Percentiles rank a stretch among this genome's conserved stretches.
Evolutionary conservation across 2,113 vertebrate species (phyloP).

Genomic region (Dasyprocta punctata): DNA sequence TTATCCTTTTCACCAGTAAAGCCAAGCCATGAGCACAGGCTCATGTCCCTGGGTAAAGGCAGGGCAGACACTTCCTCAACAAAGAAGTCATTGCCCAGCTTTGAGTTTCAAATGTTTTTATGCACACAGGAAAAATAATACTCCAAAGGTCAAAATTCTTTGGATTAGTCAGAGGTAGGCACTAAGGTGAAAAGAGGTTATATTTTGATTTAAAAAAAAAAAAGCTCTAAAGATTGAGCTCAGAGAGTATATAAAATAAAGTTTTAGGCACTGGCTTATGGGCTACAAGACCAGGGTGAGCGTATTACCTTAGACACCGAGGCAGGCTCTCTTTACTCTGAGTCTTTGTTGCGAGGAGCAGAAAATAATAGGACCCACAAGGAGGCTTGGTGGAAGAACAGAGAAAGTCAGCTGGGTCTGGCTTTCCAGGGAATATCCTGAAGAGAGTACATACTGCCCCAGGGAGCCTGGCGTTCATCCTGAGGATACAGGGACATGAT

Average conservation of each 20-base stretch:
- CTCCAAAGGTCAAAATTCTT: slow-evolving; percentile 43
- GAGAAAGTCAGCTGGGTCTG: slow-evolving; percentile 22
- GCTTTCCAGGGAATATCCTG: slow-evolving; percentile 55
- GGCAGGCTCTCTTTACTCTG: background rate
- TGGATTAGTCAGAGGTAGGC: slow-evolving; percentile 11
- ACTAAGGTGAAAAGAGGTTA: background rate
- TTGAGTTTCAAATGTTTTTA: slow-evolving; percentile 59
- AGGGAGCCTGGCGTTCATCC: background rate
- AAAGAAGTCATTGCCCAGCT: slow-evolving; percentile 33
- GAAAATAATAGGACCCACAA: slow-evolving; percentile 36
- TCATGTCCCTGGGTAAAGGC: background rate
- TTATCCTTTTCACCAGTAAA: slow-evolving; percentile 25
- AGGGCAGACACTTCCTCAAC: background rate
- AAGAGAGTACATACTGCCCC: slow-evolving; percentile 22
- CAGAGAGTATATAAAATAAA: slow-evolving; percentile 14
- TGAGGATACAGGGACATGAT: background rate
- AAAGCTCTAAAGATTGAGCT: background rate
- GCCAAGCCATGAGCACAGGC: background rate
- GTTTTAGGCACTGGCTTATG: background rate
- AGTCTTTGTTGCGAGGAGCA: background rate
- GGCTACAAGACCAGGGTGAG: background rate
- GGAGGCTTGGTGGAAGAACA: slow-evolving; percentile 43
- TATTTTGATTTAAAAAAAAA: background rate
- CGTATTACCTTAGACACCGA: background rate
- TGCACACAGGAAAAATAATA: slow-evolving; percentile 12